Base-by-base conservation (phyloP, 1,140 invertebrate species). In the Zophobas atratus region DNA sequence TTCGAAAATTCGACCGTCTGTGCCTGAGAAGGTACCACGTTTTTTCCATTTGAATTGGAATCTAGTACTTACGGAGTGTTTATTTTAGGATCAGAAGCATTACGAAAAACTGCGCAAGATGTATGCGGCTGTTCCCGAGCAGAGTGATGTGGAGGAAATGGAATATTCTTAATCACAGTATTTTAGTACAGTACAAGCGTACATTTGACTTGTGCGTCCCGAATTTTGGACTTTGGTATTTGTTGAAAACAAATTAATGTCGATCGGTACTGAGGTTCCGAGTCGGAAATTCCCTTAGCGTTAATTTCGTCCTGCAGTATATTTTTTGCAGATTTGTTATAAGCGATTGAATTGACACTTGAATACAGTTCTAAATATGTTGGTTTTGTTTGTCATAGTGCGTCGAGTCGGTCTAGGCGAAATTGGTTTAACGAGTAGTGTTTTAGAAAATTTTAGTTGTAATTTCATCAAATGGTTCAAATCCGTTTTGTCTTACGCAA, bases 1-100 rank as follows among this genome's bases (percentile, higher is more conserved):
- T 20, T 84, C 87, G 20, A 95, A 94, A 88, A 92, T 95, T 60
- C 91, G 92, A 83, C 95, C 95, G 4, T 97, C 96, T 6, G 94
- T 97, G 1, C 91, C 91, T 33, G 86, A 90, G 71, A 93, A 94
- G 87, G 94, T 84, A 35, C 35, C n/a, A 5, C 41, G n/a, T 70
- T 56, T 70, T 70, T 63, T 70, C 34, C 5, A 34, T 35, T 48
- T 49, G 33, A 1, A 70, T 70, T 48, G 6, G 6, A 46, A 20
- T 51, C 6, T 72, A 4, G 41, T 67, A 51, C 49, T 2, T 51
- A 51, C 43, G 43, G 3, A 8, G 43, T 48, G n/a, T 46, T 80
- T 72, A 41, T 79, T 80, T 56, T 57, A 83, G 82, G 83, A 84
- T 74, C 81, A 81, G 75, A 84, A 83, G 80, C 84, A 85, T 77